Evolutionary conservation across 2,888 invertebrate genomes (phyloP).

Genomic region (Cantharis flavilabris): DNA sequence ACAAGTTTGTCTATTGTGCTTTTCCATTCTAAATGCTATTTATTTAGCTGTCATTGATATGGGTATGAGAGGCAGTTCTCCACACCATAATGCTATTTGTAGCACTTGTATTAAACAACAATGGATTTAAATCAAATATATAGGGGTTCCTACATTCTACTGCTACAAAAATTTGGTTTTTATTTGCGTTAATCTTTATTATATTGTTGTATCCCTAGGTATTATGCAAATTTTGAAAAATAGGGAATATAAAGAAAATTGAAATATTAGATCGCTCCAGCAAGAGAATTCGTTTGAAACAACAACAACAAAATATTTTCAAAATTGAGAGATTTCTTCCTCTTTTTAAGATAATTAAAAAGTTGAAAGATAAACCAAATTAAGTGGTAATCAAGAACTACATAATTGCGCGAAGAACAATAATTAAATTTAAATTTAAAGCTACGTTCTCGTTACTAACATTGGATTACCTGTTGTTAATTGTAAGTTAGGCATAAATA

Average conservation of each 20-base stretch:
- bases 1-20: conserved; percentile 16
- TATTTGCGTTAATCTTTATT: neutral
- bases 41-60: conserved; percentile 27
- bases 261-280: neutral
- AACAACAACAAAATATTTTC: too few relatives aligned
- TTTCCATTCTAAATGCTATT: conserved; percentile 15
- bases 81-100: conserved; percentile 25
- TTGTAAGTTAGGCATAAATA: too few relatives aligned
- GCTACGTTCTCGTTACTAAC: too few relatives aligned
- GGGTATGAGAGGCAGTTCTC: conserved; percentile 18
- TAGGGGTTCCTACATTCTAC: conserved; percentile 14
- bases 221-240: neutral
- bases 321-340: too few relatives aligned
- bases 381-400: too few relatives aligned
- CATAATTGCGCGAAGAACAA: too few relatives aligned
- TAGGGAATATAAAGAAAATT: neutral
- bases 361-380: too few relatives aligned
- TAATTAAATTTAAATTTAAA: too few relatives aligned
- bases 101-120: conserved; percentile 25
- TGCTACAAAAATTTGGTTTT: conserved; percentile 8
- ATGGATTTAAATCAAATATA: conserved; percentile 29
- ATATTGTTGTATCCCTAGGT: neutral
- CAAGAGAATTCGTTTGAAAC: neutral
- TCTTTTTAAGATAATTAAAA: too few relatives aligned
- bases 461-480: too few relatives aligned